Base-by-base conservation (phyloP, 37 sponge, comb jelly and placozoan genomes). In the Haliclona indistincta region DNA sequence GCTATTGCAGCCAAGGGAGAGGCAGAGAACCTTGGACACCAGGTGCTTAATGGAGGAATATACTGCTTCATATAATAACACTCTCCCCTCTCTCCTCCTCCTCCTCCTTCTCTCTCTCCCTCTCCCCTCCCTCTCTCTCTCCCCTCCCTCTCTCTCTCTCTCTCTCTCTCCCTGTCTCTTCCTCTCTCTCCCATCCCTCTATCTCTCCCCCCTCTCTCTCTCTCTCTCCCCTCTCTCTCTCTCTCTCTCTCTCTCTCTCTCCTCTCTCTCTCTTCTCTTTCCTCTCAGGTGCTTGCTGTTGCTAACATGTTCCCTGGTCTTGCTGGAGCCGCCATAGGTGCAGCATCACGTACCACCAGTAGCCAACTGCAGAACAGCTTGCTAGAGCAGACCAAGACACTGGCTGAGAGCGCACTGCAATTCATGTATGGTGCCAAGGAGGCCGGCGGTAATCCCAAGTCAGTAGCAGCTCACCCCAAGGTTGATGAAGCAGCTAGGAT, bases 1-100 rank as follows among this genome's bases (percentile, higher is more conserved):
- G 38, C 81, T 5, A 75, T 75, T 4, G 89, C 98, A 36, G 95
- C 98, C 30, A 91, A 94, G 73, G 84, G 90, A 13, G 95, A 97
- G 56, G 89, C 98, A 1, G 98, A 97, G 86, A 97, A 91, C 52
- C 90, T 97, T 1, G 98, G 95, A 26, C 98, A 97, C 82, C 70
- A 79, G 30, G 80, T 81, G 22, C 20, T 44, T 25, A 26, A 13
- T 60, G 13, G 28, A 63, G 33, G 8, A 30, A 26, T 68, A 10
- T 41, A 71, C 10, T 10, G 10, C 52, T 22, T 71, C 25, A 25
- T 56, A 22, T 22, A 33, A 19, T 49, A 49, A 49, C 52, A 49
- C 15, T 19, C 15, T 49, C 11, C 11, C 52, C 17, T 17, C 52
- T 19, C 52, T 17, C 17, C 17, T 19, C 52, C 52, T 49, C 52